Evolutionary conservation across 2,797 vertebrate species (phyloP), one percentile per base, ranked within the genome.

Genomic region (Pristis pectinata): DNA sequence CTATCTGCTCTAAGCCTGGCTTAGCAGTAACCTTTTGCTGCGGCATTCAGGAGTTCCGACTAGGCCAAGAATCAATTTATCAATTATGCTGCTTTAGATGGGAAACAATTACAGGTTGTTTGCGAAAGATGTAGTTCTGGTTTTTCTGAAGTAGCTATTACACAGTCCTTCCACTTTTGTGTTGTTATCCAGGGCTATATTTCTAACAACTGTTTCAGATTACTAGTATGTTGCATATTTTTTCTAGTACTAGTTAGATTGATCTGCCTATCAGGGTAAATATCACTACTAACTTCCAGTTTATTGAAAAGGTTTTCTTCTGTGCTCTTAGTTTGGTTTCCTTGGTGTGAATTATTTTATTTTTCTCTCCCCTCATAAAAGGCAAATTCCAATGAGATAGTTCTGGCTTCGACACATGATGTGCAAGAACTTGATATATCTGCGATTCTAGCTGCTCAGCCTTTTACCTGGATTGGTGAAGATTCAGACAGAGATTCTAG

Each of bases 361-460:
- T 17, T 94, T 96, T 95, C 96, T 59, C 94, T 96, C 92, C 95
- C 9, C 9, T 2, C 67, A 10, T 53, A 94, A 94, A 91, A 99
- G 99, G 98, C 98, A 94, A 99, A 99, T 96, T 97, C 95, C 95
- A 99, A 98, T 94, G 99, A 99, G 96, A 98, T 99, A n/a, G 99
- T 99, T 95, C 96, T 99, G 97, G 99, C 99, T 87, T 99, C 99
- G 95, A 99, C 99, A 80, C 99, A 99, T 85, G 99, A 99, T 89
- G 99, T 99, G 94, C 99, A 99, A 96, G 99, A 99, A 96, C 98
- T 99, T 49, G 99, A 99, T 77, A 98, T 99, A 95, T 98, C 99
- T 17, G 98, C 97, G 94, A 97, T 99, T 0, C 97, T 99, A 95
- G 98, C 98, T 59, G 98, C 98, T 94, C 99, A 99, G 95, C 97